Evolutionary conservation across 2,888 invertebrate genomes (phyloP).

Genomic region (Limnephilus marmoratus): DNA sequence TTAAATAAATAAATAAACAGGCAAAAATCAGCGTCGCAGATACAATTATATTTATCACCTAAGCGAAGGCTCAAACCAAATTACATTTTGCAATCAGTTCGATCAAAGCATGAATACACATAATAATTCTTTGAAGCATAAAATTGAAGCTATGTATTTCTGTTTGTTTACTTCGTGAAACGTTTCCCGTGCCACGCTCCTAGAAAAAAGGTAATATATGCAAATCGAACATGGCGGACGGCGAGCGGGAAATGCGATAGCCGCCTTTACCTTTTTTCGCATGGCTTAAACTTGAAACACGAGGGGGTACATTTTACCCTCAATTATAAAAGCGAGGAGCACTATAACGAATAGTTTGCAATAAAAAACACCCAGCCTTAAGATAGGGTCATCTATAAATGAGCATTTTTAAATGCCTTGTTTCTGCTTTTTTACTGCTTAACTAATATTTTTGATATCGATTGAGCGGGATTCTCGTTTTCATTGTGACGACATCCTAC

Average conservation of each 20-base stretch:
- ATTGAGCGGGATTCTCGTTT: not conserved
- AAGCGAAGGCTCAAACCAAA: not conserved
- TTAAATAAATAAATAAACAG: not conserved
- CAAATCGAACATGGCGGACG: conserved; percentile 38
- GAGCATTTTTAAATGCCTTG: not conserved
- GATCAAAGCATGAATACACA: not conserved
- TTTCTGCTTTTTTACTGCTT: no score
- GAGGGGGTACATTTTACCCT: not conserved
- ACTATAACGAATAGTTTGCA: not conserved
- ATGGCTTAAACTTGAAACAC: not conserved
- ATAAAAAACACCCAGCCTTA: not conserved
- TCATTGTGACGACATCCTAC: not conserved
- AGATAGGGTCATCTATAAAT: not conserved
- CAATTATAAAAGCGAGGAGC: not conserved
- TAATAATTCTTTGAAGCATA: not conserved
- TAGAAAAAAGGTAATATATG: conserved; percentile 32
- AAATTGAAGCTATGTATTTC: conserved; percentile 1
- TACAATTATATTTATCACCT: not conserved
- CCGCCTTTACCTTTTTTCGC: conserved; percentile 45
- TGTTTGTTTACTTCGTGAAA: conserved; percentile 18
- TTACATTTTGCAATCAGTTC: not conserved
- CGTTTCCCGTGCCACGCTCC: not conserved
- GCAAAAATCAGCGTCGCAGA: not conserved
- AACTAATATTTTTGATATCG: no score
- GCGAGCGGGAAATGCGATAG: conserved; percentile 44